Percentiles rank a stretch among this genome's conserved stretches.
Evolutionary conservation across 2,888 invertebrate species (phyloP).

Genomic region (Lamproptera curius): DNA sequence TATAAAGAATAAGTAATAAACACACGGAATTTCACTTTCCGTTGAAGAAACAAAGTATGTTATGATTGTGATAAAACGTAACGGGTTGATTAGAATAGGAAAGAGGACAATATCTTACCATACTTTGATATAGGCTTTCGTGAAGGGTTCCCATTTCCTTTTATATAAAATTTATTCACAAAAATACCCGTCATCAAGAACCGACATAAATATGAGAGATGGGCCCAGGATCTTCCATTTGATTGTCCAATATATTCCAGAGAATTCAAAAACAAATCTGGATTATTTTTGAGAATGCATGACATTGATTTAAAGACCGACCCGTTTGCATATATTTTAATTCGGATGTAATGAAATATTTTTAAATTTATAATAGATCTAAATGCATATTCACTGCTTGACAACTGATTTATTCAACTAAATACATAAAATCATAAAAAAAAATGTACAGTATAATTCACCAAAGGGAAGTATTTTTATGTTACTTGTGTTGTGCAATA

Average conservation of each 20-base stretch:
- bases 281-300: not conserved
- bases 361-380: too few species aligned
- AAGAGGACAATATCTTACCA: not conserved
- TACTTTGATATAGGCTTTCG: conserved; percentile 1
- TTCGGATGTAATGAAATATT: too few species aligned
- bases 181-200: conserved; percentile 15
- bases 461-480: too few species aligned
- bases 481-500: too few species aligned
- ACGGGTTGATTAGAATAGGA: not conserved
- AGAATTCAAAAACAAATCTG: conserved; percentile 9
- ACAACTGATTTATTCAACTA: too few species aligned
- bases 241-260: conserved; percentile 7
- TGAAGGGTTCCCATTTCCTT: conserved; percentile 6
- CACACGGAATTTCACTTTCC: too few species aligned
- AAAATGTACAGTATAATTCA: too few species aligned
- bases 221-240: conserved; percentile 4
- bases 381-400: too few species aligned
- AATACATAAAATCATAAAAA: too few species aligned
- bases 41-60: too few species aligned
- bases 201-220: conserved; percentile 13
- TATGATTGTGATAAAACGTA: not conserved
- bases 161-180: conserved; percentile 18
- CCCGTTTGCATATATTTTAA: not conserved
- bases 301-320: not conserved
- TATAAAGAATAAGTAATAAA: too few species aligned